Conservation (phyloP, 2,888 invertebrate species). For the Acrobasis repandana region DNA sequence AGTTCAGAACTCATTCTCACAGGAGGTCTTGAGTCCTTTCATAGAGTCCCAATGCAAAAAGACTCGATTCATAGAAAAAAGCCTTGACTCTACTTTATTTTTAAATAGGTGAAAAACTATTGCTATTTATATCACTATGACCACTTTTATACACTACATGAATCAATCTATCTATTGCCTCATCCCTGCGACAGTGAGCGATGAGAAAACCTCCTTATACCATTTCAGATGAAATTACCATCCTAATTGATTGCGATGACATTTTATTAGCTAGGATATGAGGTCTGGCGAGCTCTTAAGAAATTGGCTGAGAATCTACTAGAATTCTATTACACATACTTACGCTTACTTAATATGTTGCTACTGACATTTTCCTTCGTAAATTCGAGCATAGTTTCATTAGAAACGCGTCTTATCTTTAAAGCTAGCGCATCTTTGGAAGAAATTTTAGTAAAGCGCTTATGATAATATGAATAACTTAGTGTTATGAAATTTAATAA, state of each 20-base stretch:
- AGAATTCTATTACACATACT: constrained; percentile 3
- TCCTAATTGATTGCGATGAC: constrained; percentile 17
- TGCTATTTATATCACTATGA: no score
- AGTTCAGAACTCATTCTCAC: no score
- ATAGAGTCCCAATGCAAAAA: no score
- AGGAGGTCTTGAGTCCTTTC: no score
- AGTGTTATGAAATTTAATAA: no score
- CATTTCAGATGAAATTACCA: constrained; percentile 8
- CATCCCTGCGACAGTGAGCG: constrained; percentile 8
- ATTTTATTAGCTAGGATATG: constrained; percentile 7
- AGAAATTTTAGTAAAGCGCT: neutral
- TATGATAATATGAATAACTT: no score
- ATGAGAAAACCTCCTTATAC: neutral
- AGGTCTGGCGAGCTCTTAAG: constrained; percentile 15
- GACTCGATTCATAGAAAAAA: no score
- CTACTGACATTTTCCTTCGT: neutral
- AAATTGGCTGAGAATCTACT: neutral
- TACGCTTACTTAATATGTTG: neutral
- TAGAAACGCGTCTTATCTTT: neutral
- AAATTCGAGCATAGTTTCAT: neutral
- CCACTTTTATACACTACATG: neutral
- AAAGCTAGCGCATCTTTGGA: neutral
- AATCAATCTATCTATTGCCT: neutral
- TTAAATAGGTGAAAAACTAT: no score
- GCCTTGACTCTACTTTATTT: no score